Percentiles rank a stretch among this genome's conserved stretches.
phyloP scores from a whole-genome alignment of 2,888 invertebrate genomes.

The Chloroclystis v-ata region DNA sequence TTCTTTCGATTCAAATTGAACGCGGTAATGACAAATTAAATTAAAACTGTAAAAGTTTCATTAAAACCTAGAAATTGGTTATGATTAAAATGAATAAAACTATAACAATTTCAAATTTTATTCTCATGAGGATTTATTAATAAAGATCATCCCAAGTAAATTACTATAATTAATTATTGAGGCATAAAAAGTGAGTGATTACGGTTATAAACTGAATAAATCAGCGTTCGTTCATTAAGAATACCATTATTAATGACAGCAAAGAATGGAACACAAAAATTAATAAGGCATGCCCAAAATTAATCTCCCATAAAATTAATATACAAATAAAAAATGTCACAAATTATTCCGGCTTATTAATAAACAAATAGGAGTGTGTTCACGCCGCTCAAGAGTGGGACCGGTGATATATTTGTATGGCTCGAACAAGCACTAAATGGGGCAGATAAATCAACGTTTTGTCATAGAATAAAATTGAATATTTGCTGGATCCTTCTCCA shows the following conservation, averaged over 20 bases:
- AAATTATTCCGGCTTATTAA: constrained; percentile 32
- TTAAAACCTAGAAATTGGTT: neutral
- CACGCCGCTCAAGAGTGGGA: constrained; percentile 44
- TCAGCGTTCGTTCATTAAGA: no score
- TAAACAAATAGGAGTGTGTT: constrained; percentile 46
- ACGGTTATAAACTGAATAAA: no score
- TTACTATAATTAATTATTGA: no score
- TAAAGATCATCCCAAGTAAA: neutral
- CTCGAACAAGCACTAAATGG: constrained; percentile 53
- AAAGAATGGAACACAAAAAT: neutral
- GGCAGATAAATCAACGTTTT: constrained; percentile 49
- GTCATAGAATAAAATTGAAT: constrained; percentile 36
- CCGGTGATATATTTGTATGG: constrained; percentile 52
- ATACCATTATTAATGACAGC: no score
- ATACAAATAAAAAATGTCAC: constrained; percentile 25
- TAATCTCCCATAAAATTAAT: constrained; percentile 27
- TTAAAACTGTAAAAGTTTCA: neutral
- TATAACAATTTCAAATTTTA: neutral
- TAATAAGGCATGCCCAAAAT: constrained; percentile 14
- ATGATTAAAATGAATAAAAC: neutral
- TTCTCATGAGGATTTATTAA: neutral
- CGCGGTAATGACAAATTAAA: neutral
- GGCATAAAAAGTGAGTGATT: neutral
- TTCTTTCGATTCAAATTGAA: constrained; percentile 6
- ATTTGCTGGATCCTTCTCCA: no score